Percentiles rank a stretch among this genome's conserved stretches.
These are phyloP conservation scores for Leuciscus waleckii DNA, from an alignment of 2,797 vertebrate genomes.

Conservation along the genomic window DNA sequence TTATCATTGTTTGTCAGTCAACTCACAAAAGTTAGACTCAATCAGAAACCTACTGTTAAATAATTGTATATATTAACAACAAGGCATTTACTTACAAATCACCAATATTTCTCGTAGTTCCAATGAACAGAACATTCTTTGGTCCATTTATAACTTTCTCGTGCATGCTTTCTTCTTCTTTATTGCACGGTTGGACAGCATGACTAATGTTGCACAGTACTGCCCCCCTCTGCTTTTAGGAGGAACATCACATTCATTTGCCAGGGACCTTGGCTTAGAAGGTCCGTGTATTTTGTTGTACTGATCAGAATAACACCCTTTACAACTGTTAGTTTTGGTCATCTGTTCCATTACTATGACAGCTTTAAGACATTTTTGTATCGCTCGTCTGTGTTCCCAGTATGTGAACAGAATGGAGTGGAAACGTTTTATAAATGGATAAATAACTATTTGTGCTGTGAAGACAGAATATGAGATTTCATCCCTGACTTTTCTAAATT, in stretches of 20 bases:
- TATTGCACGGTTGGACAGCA: not conserved
- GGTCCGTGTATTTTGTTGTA: not conserved
- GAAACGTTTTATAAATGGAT: not conserved
- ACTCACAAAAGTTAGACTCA: not conserved
- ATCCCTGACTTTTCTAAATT: not conserved
- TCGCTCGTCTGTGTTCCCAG: not conserved
- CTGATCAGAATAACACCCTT: too few relatives aligned
- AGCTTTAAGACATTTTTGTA: not conserved
- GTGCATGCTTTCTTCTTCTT: not conserved
- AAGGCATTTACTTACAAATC: not conserved
- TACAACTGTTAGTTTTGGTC: not conserved
- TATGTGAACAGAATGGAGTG: not conserved
- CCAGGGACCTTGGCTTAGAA: too few relatives aligned
- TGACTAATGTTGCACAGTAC: not conserved
- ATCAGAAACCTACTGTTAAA: not conserved
- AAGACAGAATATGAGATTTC: not conserved
- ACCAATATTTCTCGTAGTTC: not conserved
- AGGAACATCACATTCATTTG: not conserved
- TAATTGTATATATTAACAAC: not conserved
- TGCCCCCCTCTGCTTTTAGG: not conserved
- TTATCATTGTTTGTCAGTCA: not conserved
- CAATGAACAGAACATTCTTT: not conserved
- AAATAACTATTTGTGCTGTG: not conserved
- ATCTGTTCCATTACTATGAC: not conserved
- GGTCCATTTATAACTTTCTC: not conserved